Conservation (phyloP, 2,113 vertebrate genomes). For the Motacilla alba region DNA sequence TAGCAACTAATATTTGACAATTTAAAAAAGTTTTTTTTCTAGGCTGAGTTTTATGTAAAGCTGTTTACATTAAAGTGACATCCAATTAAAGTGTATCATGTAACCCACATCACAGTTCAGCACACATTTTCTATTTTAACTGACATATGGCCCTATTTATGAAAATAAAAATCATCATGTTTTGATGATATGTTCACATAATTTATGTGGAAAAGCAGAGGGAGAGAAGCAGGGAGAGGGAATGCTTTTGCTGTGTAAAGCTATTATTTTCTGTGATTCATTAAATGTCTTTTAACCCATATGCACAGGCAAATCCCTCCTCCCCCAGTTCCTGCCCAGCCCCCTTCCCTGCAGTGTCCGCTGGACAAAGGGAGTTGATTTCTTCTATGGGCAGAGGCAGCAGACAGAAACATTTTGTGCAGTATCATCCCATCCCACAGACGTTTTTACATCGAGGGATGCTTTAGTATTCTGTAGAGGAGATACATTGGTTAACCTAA, state of each 20-base stretch:
- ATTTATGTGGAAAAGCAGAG: conserved; percentile 68
- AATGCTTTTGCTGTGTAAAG: conserved; percentile 66
- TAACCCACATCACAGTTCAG: conserved; percentile 69
- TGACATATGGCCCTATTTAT: conserved; percentile 73
- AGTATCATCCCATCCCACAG: neutral
- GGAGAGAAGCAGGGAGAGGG: conserved; percentile 41
- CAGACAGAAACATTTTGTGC: neutral
- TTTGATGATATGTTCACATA: conserved; percentile 73
- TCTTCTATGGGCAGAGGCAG: neutral
- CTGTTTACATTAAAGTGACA: conserved; percentile 73
- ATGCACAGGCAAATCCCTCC: neutral
- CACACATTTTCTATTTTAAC: conserved; percentile 69
- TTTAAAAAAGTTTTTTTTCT: conserved; percentile 51
- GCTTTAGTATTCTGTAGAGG: neutral
- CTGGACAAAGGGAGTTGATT: conserved; percentile 6
- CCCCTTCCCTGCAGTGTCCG: neutral
- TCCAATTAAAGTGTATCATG: conserved; percentile 72
- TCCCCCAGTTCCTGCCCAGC: neutral
- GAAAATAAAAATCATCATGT: conserved; percentile 73
- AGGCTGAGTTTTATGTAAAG: conserved; percentile 63
- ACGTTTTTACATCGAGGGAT: neutral
- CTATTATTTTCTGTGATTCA: conserved; percentile 71
- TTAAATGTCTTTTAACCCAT: conserved; percentile 66
- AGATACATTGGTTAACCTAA: neutral
- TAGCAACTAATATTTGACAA: conserved; percentile 55